Evolutionary conservation across 2,888 invertebrate genomes (phyloP).

Genomic region (Chelonus formosanus): DNA sequence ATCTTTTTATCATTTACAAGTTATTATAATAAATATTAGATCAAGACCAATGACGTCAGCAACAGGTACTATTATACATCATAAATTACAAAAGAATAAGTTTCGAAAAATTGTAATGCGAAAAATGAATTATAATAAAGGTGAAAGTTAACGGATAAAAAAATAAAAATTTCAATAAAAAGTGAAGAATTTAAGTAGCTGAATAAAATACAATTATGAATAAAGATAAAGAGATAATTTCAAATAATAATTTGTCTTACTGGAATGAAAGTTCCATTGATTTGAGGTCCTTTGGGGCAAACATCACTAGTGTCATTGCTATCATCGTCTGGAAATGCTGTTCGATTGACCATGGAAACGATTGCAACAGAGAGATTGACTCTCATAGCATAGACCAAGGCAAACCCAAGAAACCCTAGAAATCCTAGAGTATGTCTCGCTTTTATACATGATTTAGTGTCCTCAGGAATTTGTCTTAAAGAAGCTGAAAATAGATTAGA

Average conservation of each 20-base stretch:
- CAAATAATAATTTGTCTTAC: slow-evolving; percentile 42
- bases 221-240: background rate
- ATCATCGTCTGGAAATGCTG: slow-evolving; percentile 69
- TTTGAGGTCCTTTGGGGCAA: slow-evolving; percentile 67
- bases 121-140: no score
- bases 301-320: slow-evolving; percentile 71
- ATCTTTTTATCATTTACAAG: no score
- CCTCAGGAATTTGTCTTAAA: slow-evolving; percentile 50
- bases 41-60: no score
- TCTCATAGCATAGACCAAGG: slow-evolving; percentile 88
- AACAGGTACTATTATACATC: no score
- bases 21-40: no score
- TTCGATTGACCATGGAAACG: slow-evolving; percentile 91
- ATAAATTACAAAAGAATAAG: no score
- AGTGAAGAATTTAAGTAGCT: no score
- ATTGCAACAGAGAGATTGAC: slow-evolving; percentile 93
- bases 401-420: slow-evolving; percentile 87
- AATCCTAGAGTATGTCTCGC: slow-evolving; percentile 81
- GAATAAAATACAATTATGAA: background rate
- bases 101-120: no score
- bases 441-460: slow-evolving; percentile 76
- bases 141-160: no score
- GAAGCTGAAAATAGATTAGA: slow-evolving; percentile 44
- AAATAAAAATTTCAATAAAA: no score
- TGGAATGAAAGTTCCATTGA: slow-evolving; percentile 56